Base-by-base conservation (phyloP, 2,113 vertebrate genomes). In the Eulacestoma nigropectus region DNA sequence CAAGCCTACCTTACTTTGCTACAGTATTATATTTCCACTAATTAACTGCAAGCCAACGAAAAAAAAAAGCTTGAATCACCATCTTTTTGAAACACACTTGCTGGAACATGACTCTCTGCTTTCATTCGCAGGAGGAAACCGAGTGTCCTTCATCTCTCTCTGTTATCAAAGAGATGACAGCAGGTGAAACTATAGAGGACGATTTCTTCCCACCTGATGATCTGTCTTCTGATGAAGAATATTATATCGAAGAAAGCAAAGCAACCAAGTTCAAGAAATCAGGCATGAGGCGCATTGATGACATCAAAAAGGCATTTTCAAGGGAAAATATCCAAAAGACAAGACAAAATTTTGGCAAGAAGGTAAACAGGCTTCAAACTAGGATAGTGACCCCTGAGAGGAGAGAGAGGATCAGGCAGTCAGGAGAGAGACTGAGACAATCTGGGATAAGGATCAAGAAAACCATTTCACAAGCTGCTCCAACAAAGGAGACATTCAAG, bases 221-320 rank as follows among this genome's bases (percentile, higher is more conserved):
- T 93, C 98, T 99, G 30, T 99, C 99, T 77, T 99, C 99, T 0
- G 99, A 99, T 35, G 99, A 99, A 96, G 99, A 99, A 84, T 99
- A 99, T 96, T 98, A 98, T 60, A 97, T 99, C 0, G 98, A 98
- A 95, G 99, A 99, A 89, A 98, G 98, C 37, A 98, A 97, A 84
- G 98, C 98, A 39, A 77, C 98, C 16, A 98, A 98, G 49, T 95
- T 99, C 89, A 99, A 98, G 96, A 99, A 99, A 92, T 98, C 99
- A 2, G 98, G 99, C 81, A 98, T 98, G 96, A 99, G 98, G 92
- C 98, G 97, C 95, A 99, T 98, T 10, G 99, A 99, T 97, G 99
- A 98, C 85, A 98, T 99, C 93, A 99, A 98, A 97, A 99, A 99
- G 13, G 98, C 99, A 12, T 99, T 99, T 98, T 99, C 99, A 94